These are phyloP conservation scores for Zosterops lateralis DNA, from an alignment of 2,113 vertebrate genomes.

Conservation along the genomic window DNA sequence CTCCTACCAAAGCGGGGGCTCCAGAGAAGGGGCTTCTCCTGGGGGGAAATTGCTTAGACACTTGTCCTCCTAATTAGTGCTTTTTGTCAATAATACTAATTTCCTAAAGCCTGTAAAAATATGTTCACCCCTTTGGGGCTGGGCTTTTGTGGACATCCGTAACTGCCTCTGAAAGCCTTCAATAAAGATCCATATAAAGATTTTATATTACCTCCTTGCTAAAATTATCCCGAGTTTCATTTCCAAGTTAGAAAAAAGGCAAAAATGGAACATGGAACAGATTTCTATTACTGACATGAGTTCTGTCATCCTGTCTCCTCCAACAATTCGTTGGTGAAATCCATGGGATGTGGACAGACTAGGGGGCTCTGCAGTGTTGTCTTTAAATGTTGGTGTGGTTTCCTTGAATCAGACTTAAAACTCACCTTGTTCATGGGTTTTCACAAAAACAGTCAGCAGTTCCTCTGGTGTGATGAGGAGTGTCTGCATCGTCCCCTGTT, in stretches of 20 bases:
- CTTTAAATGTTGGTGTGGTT: slow-evolving; percentile 74
- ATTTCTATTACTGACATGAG: slow-evolving; percentile 58
- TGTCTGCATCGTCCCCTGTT: slow-evolving; percentile 83
- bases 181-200: no score
- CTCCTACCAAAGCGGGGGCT: background rate
- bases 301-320: slow-evolving; percentile 56
- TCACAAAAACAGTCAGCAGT: slow-evolving; percentile 70
- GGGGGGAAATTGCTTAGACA: rapidly evolving
- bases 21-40: background rate
- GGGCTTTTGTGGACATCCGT: background rate
- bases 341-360: slow-evolving; percentile 81
- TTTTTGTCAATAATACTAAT: background rate
- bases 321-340: slow-evolving; percentile 76
- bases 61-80: background rate
- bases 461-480: slow-evolving; percentile 71
- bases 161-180: background rate
- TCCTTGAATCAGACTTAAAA: slow-evolving; percentile 80
- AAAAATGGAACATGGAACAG: background rate
- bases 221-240: background rate
- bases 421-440: slow-evolving; percentile 74
- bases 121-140: background rate
- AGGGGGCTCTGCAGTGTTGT: slow-evolving; percentile 80
- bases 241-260: background rate
- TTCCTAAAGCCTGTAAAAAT: background rate
- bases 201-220: background rate